Evolutionary conservation across 2,797 vertebrate genomes (phyloP).

Genomic region (Sebastes reedi): DNA sequence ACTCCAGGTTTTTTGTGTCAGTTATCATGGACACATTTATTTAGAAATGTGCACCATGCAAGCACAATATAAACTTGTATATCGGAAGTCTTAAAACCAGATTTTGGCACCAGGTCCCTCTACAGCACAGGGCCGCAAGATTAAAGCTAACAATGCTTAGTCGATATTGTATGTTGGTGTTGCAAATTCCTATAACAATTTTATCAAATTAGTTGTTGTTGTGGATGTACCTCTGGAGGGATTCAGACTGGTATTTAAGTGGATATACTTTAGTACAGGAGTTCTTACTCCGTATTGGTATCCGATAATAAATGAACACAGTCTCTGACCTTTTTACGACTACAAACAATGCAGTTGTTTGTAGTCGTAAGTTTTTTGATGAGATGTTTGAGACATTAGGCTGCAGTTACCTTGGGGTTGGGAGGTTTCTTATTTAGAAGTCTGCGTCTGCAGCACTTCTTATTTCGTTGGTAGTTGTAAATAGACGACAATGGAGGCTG

Average conservation of each 20-base stretch:
- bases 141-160: not conserved
- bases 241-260: not conserved
- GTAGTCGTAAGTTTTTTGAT: not conserved
- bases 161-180: not conserved
- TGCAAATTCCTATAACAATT: not conserved
- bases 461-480: not conserved
- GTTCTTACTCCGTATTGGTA: not conserved
- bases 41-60: not conserved
- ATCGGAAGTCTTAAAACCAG: not conserved
- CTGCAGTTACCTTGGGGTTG: not conserved
- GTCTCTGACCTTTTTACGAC: not conserved
- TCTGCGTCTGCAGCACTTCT: not conserved
- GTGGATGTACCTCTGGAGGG: not conserved
- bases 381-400: not conserved
- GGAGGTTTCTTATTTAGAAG: not conserved
- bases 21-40: not conserved
- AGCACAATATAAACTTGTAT: not conserved
- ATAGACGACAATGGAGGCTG: conserved; percentile 2
- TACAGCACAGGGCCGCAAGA: not conserved
- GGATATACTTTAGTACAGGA: not conserved
- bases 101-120: not conserved
- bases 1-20: not conserved
- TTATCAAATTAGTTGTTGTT: conserved; percentile 7
- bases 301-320: not conserved
- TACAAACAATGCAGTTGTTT: not conserved